Evolutionary conservation across 2,888 invertebrate species (phyloP).

Genomic region (Aspidiotus destructor): DNA sequence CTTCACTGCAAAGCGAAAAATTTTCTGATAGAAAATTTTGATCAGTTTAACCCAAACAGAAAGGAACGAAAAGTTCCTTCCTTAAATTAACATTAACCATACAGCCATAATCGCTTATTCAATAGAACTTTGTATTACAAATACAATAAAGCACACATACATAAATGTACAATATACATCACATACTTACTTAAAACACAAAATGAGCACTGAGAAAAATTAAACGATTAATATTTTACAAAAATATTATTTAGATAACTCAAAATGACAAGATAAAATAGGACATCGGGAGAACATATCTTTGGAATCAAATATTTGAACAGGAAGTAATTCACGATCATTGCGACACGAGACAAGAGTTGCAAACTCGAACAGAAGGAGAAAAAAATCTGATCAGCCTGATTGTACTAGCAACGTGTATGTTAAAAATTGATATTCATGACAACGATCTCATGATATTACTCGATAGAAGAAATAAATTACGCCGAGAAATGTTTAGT

Average conservation of each 20-base stretch:
- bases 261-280: no score
- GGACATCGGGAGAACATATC: no score
- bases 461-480: not conserved
- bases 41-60: no score
- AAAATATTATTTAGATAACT: no score
- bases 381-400: not conserved
- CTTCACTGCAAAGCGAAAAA: no score
- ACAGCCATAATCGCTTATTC: not conserved
- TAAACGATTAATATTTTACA: no score
- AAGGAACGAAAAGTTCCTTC: no score
- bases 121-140: not conserved
- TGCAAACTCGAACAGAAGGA: not conserved
- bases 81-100: no score
- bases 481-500: not conserved
- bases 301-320: no score
- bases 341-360: no score
- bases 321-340: no score
- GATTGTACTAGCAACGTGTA: constrained; percentile 3
- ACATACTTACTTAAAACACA: constrained; percentile 12
- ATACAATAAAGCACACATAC: constrained; percentile 7
- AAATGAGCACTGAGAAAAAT: not conserved
- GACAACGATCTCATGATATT: not conserved
- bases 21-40: no score
- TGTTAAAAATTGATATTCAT: not conserved
- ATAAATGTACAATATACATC: constrained; percentile 8